Evolutionary conservation across 2,888 invertebrate genomes (phyloP), one percentile per base, ranked within the genome.

Genomic region (Coleophora deauratella): DNA sequence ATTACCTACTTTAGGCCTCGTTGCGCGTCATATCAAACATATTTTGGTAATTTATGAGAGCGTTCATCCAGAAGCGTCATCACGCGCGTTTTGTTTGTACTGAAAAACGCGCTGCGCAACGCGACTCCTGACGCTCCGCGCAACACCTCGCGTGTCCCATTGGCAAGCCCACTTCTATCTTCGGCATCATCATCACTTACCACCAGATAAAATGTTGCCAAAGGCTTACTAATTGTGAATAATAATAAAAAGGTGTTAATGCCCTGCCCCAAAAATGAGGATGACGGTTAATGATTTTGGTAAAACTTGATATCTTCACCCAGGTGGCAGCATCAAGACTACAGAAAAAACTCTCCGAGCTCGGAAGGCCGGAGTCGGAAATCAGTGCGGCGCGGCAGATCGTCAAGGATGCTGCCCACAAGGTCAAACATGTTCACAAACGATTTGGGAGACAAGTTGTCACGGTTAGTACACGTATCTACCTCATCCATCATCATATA

Each of bases 351-450:
- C 53, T 86, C 7, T 82, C 82, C 0, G 85, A 85, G 49, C 59
- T 86, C 9, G 86, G 86, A 11, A 58, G 81, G 43, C 81, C 86
- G 0, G 77, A 73, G 51, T 68, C 75, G 0, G 86, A 86, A 56
- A 81, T 86, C 40, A 78, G 70, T 42, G 72, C 82, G 1, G 85
- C 82, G 41, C 59, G 73, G 14, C 75, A 80, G 53, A 77, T 82
- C 8, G 81, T 86, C n/a, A 62, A 55, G 36, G 72, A 80, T 41
- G 85, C 86, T 1, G 82, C 82, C 21, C 73, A 76, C 38, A 80
- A 77, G 50, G 80, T 86, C 1, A 82, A 77, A 45, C 81, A 69
- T 31, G 75, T 85, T 1, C 82, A 82, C 56, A 85, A 81, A 46
- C 60, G 82, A 35, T 80, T 82, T 31, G 78, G 72, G 1, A 73